Evolutionary conservation across 2,113 vertebrate genomes (phyloP).

Genomic region (Phrynocephalus versicolor): DNA sequence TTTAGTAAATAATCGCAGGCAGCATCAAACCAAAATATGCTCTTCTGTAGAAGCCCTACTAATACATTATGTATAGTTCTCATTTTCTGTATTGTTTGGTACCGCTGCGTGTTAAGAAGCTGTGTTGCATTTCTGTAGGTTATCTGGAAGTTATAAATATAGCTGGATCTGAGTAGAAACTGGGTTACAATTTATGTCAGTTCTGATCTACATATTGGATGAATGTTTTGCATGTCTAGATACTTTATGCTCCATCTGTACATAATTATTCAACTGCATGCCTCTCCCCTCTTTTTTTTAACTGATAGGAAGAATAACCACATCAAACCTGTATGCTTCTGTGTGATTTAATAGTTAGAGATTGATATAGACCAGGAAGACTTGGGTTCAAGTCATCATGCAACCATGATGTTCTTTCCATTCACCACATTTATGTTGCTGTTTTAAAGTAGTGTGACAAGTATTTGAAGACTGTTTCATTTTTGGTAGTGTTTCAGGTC

Average conservation of each 20-base stretch:
- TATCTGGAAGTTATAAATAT: conserved; percentile 46
- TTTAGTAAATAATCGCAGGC: background rate
- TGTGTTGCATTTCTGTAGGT: conserved; percentile 34
- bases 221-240: background rate
- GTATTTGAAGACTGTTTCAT: too few species aligned
- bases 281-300: background rate
- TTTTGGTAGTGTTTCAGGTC: too few species aligned
- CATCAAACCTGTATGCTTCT: background rate
- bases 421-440: background rate
- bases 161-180: conserved; percentile 35
- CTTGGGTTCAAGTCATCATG: background rate
- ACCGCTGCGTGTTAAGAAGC: conserved; percentile 42
- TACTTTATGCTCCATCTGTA: background rate
- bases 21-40: background rate
- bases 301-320: conserved; percentile 13
- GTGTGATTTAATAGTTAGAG: background rate
- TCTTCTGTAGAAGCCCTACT: background rate
- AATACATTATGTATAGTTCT: conserved; percentile 12
- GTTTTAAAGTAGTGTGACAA: too few species aligned
- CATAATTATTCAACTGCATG: conserved; percentile 11
- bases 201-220: conserved; percentile 21
- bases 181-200: background rate
- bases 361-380: background rate
- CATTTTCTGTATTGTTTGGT: conserved; percentile 46
- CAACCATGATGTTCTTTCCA: background rate